A percentile compares a stretch with the other conserved stretches of the same genome.
These are phyloP conservation scores for Bryconaethiops microstoma DNA, from an alignment of 2,797 vertebrate species.

Conservation along the genomic window DNA sequence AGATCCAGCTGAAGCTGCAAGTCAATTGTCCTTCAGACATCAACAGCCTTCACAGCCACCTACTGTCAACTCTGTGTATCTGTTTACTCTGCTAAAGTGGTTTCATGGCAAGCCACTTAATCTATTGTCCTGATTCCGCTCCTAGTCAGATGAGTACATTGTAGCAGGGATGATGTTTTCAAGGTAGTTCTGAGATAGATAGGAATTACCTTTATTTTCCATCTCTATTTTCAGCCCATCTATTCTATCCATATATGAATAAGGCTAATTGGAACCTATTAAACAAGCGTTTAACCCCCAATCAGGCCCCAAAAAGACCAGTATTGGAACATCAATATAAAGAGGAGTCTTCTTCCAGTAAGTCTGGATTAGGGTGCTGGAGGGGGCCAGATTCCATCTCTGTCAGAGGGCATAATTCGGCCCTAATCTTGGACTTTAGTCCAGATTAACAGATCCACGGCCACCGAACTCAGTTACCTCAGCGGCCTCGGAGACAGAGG, in stretches of 20 bases:
- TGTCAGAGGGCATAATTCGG: slow-evolving; percentile 52
- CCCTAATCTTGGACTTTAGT: slow-evolving; percentile 61
- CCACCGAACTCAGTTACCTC: slow-evolving; percentile 32
- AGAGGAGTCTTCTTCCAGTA: slow-evolving; percentile 2
- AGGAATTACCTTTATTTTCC: background rate
- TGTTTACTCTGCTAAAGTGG: slow-evolving; percentile 1
- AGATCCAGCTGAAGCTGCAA: slow-evolving; percentile 24
- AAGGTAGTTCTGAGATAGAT: background rate
- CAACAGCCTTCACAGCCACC: slow-evolving; percentile 21
- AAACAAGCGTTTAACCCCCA: background rate
- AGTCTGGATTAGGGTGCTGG: slow-evolving; percentile 49
- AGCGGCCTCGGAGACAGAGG: slow-evolving; percentile 4
- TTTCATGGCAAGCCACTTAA: slow-evolving; percentile 1
- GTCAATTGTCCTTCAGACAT: background rate
- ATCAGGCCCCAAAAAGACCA: background rate
- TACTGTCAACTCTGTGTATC: slow-evolving; percentile 18
- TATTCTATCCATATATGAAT: background rate
- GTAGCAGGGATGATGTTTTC: background rate
- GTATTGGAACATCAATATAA: background rate
- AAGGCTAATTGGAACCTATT: background rate
- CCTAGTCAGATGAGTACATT: background rate
- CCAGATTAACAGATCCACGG: slow-evolving; percentile 62
- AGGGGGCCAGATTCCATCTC: slow-evolving; percentile 32
- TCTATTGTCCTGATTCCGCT: background rate
- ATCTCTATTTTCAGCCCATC: background rate